Evolutionary conservation across 1,140 invertebrate species (phyloP).

Genomic region (Drosophila watanabei): DNA sequence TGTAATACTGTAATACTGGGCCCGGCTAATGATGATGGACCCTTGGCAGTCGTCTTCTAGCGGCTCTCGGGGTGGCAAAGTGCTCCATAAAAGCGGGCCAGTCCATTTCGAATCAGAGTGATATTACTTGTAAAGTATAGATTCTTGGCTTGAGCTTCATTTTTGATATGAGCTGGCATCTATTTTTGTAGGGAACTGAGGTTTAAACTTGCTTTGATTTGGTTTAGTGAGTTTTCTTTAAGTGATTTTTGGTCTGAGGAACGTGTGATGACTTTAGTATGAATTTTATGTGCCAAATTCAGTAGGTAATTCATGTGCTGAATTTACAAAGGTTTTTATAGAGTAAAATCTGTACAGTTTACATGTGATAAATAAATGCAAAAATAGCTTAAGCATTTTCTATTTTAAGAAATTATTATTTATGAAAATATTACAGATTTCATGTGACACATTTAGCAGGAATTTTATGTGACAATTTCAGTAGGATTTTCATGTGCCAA

Average conservation of each 20-base stretch:
- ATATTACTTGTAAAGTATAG: background rate
- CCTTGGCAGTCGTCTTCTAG: slow-evolving; percentile 8
- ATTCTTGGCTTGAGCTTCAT: background rate
- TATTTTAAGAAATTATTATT: too few species aligned
- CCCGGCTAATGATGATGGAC: slow-evolving; percentile 48
- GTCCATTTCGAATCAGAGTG: background rate
- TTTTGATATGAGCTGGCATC: background rate
- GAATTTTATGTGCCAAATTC: background rate
- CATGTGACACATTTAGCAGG: too few species aligned
- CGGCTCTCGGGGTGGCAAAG: slow-evolving; percentile 26
- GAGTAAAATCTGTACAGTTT: background rate
- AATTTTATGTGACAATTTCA: too few species aligned
- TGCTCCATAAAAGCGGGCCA: background rate
- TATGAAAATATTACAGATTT: too few species aligned
- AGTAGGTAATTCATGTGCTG: background rate
- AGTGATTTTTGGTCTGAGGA: background rate
- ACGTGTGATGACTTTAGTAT: background rate
- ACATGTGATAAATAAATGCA: background rate
- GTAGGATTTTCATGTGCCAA: background rate
- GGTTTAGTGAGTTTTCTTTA: background rate
- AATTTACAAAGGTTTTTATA: background rate
- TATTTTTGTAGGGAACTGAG: background rate
- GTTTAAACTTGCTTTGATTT: background rate
- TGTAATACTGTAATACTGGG: slow-evolving; percentile 25
- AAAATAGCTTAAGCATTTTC: too few species aligned